These are phyloP conservation scores for Sminthurides bifidus DNA, from an alignment of 1,140 invertebrate species.

Conservation along the genomic window DNA sequence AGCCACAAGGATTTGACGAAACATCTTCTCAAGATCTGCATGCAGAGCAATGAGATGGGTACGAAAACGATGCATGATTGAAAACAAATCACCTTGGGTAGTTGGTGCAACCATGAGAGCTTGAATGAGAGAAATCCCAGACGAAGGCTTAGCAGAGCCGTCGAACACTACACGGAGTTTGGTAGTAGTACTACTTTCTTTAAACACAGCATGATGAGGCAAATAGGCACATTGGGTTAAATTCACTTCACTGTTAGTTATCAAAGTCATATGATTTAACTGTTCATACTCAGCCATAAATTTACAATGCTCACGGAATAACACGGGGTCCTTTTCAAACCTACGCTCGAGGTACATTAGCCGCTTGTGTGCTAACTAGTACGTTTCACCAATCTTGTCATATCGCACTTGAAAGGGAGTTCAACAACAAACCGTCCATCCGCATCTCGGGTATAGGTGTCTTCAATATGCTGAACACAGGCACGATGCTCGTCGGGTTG, in stretches of 20 bases:
- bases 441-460: conserved; percentile 19
- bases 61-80: conserved; percentile 8
- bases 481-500: conserved; percentile 18
- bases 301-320: conserved; percentile 24
- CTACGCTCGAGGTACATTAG: conserved; percentile 27
- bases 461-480: conserved; percentile 30
- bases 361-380: conserved; percentile 21
- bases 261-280: conserved; percentile 30
- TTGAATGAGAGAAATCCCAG: too few relatives aligned
- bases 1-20: conserved; percentile 19
- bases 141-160: too few relatives aligned
- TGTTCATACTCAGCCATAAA: conserved; percentile 33
- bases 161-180: too few relatives aligned
- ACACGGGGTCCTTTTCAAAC: conserved; percentile 12
- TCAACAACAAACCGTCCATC: conserved; percentile 28
- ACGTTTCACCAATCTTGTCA: conserved; percentile 13
- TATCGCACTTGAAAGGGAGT: conserved; percentile 30
- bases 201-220: conserved; percentile 27
- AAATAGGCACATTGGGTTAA: conserved; percentile 26
- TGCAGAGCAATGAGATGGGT: conserved; percentile 18
- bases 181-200: too few relatives aligned
- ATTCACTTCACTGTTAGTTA: conserved; percentile 1
- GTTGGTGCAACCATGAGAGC: conserved; percentile 17
- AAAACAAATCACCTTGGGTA: conserved; percentile 12
- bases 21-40: conserved; percentile 31